A percentile compares a stretch with the other conserved stretches of the same genome.
Conservation (phyloP, 2,797 vertebrate genomes). For the Amblyopsis hoosieri region DNA sequence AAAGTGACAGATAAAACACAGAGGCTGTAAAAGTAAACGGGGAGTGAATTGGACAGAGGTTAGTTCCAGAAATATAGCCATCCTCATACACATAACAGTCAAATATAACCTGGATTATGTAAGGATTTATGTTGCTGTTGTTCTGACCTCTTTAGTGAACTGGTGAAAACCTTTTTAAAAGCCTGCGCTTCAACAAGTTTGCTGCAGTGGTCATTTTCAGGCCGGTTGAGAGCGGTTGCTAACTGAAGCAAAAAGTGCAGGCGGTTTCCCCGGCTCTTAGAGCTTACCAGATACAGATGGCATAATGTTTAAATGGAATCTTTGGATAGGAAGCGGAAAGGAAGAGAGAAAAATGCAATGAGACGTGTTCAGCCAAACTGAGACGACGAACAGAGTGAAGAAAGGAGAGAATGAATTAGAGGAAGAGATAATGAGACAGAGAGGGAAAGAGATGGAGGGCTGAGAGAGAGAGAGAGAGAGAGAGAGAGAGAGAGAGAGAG, state of each 20-base stretch:
- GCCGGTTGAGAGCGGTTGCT: constrained; percentile 58
- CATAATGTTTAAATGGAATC: constrained; percentile 63
- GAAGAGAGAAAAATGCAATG: constrained; percentile 29
- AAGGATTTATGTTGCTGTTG: constrained; percentile 22
- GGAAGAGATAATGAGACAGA: constrained; percentile 55
- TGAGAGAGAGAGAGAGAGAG: constrained; percentile 6
- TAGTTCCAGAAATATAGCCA: too few relatives aligned
- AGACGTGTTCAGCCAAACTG: constrained; percentile 23
- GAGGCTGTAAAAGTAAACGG: too few relatives aligned
- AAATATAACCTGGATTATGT: not conserved
- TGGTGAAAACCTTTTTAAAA: constrained; percentile 54
- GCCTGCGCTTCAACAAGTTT: constrained; percentile 59
- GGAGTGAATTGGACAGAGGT: too few relatives aligned
- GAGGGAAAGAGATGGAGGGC: constrained; percentile 46
- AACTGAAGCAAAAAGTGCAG: constrained; percentile 65
- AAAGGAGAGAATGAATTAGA: constrained; percentile 50
- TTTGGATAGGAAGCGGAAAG: constrained; percentile 50
- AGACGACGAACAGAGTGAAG: not conserved
- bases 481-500: constrained; percentile 42
- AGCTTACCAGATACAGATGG: constrained; percentile 70
- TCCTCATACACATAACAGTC: too few relatives aligned
- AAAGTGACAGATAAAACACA: too few relatives aligned
- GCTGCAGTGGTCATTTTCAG: constrained; percentile 54
- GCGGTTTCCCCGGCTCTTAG: constrained; percentile 58
- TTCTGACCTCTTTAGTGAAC: constrained; percentile 45